These are phyloP conservation scores for Thereva nobilitata DNA, from an alignment of 2,888 invertebrate species.

Conservation along the genomic window DNA sequence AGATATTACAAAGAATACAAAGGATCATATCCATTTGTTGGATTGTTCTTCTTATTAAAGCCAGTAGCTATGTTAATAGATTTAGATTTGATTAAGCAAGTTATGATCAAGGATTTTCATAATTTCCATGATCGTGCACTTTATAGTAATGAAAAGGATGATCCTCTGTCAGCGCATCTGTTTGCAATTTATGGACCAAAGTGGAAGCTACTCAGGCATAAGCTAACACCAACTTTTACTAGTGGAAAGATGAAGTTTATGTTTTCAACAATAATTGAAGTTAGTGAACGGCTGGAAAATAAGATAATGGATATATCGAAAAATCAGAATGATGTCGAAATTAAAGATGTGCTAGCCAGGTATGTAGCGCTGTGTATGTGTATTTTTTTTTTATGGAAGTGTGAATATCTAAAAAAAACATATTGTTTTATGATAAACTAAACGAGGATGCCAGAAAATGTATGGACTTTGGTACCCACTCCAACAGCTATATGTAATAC, in stretches of 20 bases:
- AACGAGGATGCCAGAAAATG: too few species aligned
- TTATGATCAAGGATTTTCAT: slow-evolving; percentile 49
- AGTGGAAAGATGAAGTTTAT: slow-evolving; percentile 57
- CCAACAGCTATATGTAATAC: too few species aligned
- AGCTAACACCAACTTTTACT: slow-evolving; percentile 57
- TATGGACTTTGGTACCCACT: too few species aligned
- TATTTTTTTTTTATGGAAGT: too few species aligned
- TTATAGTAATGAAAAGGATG: slow-evolving; percentile 46
- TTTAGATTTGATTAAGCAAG: slow-evolving; percentile 47
- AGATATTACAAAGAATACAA: slow-evolving; percentile 36
- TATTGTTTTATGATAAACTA: too few species aligned
- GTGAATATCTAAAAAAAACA: too few species aligned
- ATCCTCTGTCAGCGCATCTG: slow-evolving; percentile 48
- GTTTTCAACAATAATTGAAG: slow-evolving; percentile 49
- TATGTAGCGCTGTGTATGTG: too few species aligned
- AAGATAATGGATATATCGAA: slow-evolving; percentile 25
- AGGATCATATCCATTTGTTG: slow-evolving; percentile 31
- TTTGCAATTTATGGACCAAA: slow-evolving; percentile 49
- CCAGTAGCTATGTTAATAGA: slow-evolving; percentile 36
- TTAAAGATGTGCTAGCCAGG: slow-evolving; percentile 56
- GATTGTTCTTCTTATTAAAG: slow-evolving; percentile 38
- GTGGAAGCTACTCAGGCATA: slow-evolving; percentile 56
- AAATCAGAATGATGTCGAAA: slow-evolving; percentile 48
- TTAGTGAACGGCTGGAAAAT: slow-evolving; percentile 44
- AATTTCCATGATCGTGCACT: slow-evolving; percentile 48